Evolutionary conservation across 1,140 invertebrate genomes (phyloP).

Genomic region (Chlorops oryzae): DNA sequence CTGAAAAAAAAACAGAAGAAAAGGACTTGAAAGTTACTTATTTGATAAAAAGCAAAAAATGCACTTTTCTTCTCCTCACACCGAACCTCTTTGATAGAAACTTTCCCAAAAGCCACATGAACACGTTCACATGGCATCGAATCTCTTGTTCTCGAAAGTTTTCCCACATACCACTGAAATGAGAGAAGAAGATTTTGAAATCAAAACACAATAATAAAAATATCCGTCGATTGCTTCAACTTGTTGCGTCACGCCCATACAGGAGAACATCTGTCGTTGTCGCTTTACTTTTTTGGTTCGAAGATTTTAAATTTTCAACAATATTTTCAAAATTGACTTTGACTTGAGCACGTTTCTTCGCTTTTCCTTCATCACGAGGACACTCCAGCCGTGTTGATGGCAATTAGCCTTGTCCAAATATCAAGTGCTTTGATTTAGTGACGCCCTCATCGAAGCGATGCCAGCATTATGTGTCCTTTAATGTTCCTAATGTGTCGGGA

Average conservation of each 20-base stretch:
- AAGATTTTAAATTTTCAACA: neutral
- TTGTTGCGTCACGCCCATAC: neutral
- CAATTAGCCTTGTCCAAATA: constrained; percentile 6
- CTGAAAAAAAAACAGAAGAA: no score
- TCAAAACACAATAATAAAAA: neutral
- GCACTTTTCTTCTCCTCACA: no score
- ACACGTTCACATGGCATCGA: no score
- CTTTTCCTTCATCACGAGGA: no score
- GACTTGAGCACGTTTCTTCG: neutral
- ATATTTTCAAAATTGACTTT: neutral
- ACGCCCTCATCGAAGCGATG: neutral
- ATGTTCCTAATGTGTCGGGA: neutral
- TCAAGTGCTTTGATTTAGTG: constrained; percentile 4
- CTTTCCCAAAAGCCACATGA: no score
- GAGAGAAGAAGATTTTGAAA: neutral
- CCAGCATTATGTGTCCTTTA: neutral
- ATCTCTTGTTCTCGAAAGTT: no score
- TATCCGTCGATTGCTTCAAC: neutral
- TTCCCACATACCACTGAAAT: no score
- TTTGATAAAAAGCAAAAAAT: no score
- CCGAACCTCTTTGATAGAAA: no score
- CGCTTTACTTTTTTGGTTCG: neutral
- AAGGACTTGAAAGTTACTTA: no score
- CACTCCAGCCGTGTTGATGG: constrained; percentile 3
- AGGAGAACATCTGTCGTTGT: no score